phyloP scores from a whole-genome alignment of 2,797 vertebrate genomes.

The Diplodus sargus region DNA sequence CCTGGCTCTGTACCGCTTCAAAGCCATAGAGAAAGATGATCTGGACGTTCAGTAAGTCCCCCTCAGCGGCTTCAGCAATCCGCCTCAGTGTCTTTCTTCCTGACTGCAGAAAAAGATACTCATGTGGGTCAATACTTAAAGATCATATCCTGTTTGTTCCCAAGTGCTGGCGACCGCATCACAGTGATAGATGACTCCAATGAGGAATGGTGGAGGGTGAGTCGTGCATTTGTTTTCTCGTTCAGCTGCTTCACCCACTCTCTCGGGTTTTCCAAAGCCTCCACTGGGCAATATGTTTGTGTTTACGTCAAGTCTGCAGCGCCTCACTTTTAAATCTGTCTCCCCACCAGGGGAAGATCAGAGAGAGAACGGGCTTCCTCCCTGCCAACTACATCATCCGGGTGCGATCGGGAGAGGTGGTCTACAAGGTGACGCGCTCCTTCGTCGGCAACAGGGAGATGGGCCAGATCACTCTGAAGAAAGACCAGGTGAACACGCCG shows the following conservation, averaged over 20 bases:
- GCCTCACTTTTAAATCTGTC: not conserved
- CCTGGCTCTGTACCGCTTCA: slow-evolving; percentile 94
- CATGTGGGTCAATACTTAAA: too few species aligned
- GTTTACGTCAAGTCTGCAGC: not conserved
- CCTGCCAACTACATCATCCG: slow-evolving; percentile 93
- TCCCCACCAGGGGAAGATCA: slow-evolving; percentile 87
- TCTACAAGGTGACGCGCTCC: slow-evolving; percentile 91
- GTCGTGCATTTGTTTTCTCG: slow-evolving; percentile 36
- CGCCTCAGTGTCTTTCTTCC: not conserved
- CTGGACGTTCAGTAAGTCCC: slow-evolving; percentile 92
- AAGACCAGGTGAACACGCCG: slow-evolving; percentile 89
- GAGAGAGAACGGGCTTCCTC: slow-evolving; percentile 89
- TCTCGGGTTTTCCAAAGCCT: slow-evolving; percentile 4
- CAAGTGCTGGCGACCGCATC: slow-evolving; percentile 93
- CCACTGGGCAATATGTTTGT: not conserved
- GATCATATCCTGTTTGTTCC: slow-evolving; percentile 36
- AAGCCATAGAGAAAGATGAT: slow-evolving; percentile 94
- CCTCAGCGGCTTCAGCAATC: not conserved
- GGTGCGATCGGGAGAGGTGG: slow-evolving; percentile 89
- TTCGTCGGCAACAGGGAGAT: slow-evolving; percentile 95
- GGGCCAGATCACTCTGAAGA: slow-evolving; percentile 95
- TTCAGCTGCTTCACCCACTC: too few species aligned
- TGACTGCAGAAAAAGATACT: too few species aligned
- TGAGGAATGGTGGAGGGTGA: slow-evolving; percentile 96
- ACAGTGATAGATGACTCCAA: slow-evolving; percentile 95